These are phyloP conservation scores for Colius striatus DNA, from an alignment of 2,113 vertebrate species.

Conservation along the genomic window DNA sequence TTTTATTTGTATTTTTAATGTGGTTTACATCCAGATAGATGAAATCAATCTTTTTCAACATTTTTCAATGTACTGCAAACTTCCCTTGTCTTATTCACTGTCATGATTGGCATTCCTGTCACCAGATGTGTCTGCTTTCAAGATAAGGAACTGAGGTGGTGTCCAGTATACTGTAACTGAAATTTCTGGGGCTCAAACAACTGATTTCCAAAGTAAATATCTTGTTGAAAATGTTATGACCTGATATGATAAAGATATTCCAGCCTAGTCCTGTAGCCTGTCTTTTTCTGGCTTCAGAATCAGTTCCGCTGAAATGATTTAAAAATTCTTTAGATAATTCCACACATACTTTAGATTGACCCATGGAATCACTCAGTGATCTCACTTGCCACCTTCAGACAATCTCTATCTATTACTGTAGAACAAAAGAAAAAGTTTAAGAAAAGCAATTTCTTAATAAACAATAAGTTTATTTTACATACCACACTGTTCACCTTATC, in stretches of 20 bases:
- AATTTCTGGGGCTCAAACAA: background rate
- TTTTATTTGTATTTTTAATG: background rate
- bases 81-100: background rate
- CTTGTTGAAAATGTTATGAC: background rate
- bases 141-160: background rate
- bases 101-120: background rate
- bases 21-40: background rate
- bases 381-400: background rate
- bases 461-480: background rate
- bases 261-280: background rate
- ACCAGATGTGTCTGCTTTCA: background rate
- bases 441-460: background rate
- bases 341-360: background rate
- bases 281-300: background rate
- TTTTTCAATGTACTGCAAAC: background rate
- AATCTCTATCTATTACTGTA: background rate
- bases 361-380: background rate
- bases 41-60: background rate
- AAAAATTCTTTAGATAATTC: background rate
- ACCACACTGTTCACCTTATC: background rate
- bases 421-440: background rate
- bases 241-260: background rate
- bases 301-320: background rate
- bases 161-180: background rate
- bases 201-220: background rate